These are phyloP conservation scores for Ellobium chinense DNA, from an alignment of 2,888 invertebrate species.

Conservation along the genomic window DNA sequence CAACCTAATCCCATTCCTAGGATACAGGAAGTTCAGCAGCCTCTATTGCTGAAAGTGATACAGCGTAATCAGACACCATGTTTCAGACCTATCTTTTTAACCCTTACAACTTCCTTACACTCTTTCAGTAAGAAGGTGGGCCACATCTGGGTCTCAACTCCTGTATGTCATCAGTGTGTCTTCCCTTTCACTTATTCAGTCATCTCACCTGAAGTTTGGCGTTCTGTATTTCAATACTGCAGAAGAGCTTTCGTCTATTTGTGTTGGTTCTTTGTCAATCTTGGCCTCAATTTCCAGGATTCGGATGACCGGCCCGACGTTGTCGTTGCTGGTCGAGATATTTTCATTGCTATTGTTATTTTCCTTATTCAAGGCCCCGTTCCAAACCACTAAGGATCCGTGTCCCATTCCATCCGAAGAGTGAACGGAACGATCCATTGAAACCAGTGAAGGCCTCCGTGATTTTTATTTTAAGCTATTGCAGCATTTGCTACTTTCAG, in stretches of 20 bases:
- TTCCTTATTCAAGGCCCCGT: slow-evolving; percentile 49
- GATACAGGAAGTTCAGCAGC: no score
- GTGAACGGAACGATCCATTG: slow-evolving; percentile 55
- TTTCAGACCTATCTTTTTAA: no score
- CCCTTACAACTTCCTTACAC: no score
- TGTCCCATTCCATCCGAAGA: slow-evolving; percentile 53
- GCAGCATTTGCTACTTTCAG: slow-evolving; percentile 39
- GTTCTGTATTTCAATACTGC: slow-evolving; percentile 76
- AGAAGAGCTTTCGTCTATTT: slow-evolving; percentile 73
- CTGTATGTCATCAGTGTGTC: not conserved
- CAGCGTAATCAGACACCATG: no score
- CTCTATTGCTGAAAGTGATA: no score
- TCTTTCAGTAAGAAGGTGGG: no score
- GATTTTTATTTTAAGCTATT: slow-evolving; percentile 43
- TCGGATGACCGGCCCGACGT: slow-evolving; percentile 57
- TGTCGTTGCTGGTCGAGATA: slow-evolving; percentile 49
- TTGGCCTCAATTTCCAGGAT: slow-evolving; percentile 68
- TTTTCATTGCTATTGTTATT: slow-evolving; percentile 53
- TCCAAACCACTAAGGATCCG: slow-evolving; percentile 49
- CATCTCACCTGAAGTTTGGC: slow-evolving; percentile 74
- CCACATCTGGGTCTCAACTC: not conserved
- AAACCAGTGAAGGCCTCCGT: slow-evolving; percentile 48
- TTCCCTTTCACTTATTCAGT: no score
- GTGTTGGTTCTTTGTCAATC: slow-evolving; percentile 75
- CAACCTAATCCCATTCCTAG: no score